Conservation (phyloP, 1,140 invertebrate genomes). For the Dinoponera quadriceps region DNA sequence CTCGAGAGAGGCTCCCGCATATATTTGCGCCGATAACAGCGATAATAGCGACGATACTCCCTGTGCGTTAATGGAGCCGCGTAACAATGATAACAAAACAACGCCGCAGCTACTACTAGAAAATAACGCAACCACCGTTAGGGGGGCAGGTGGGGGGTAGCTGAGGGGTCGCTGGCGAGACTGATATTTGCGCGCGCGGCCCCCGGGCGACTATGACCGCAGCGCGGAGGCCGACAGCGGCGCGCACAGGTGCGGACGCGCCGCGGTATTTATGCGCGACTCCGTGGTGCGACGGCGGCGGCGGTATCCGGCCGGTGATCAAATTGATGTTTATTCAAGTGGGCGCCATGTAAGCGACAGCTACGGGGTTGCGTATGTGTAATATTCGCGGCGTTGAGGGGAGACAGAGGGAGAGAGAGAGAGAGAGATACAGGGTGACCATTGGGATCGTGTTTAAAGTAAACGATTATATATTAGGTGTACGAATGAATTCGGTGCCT, state of each 20-base stretch:
- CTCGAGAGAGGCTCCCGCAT: constrained; percentile 16
- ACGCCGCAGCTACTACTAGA: constrained; percentile 25
- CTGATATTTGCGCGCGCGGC: constrained; percentile 18
- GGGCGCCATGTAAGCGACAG: constrained; percentile 54
- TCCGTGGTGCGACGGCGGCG: constrained; percentile 3
- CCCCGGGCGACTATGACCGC: neutral
- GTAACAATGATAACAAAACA: constrained; percentile 40
- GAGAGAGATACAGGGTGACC: too few relatives aligned
- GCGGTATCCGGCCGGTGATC: constrained; percentile 68
- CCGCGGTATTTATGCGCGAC: constrained; percentile 24
- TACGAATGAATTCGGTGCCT: too few relatives aligned
- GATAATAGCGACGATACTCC: constrained; percentile 29
- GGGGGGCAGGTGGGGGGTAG: neutral
- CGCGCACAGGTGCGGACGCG: constrained; percentile 24
- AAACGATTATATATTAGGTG: too few relatives aligned
- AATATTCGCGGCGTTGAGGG: neutral
- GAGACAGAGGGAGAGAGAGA: neutral
- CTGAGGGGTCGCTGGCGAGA: neutral
- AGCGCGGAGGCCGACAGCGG: neutral
- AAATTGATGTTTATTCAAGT: constrained; percentile 78
- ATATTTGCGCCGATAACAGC: constrained; percentile 13
- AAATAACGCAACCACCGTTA: constrained; percentile 26
- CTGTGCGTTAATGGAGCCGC: constrained; percentile 31
- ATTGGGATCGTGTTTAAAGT: too few relatives aligned
- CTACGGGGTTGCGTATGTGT: neutral